phyloP scores from a whole-genome alignment of 2,113 vertebrate species.

The Bos indicus region DNA sequence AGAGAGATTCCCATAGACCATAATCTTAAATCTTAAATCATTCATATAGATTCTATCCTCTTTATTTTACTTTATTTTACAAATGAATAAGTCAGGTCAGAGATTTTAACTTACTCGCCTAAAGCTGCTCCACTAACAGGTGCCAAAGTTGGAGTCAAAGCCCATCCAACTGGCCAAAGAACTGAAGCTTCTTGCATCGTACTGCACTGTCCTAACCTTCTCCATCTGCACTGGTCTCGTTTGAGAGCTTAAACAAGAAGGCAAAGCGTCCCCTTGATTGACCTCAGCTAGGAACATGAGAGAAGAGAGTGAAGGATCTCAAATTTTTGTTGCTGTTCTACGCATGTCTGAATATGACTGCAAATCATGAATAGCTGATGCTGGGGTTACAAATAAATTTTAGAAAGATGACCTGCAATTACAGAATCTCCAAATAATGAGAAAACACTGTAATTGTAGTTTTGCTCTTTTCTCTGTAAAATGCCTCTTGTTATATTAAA shows the following conservation, averaged over 20 bases:
- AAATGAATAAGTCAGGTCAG: background rate
- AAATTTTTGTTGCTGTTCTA: background rate
- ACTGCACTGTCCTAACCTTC: rapidly evolving
- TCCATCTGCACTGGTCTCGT: background rate
- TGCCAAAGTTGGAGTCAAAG: background rate
- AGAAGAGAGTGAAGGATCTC: background rate
- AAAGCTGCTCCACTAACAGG: background rate
- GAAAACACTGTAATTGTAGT: background rate
- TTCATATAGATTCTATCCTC: background rate
- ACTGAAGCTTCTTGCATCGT: rapidly evolving
- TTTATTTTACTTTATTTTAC: background rate
- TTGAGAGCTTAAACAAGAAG: background rate
- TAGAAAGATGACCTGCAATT: background rate
- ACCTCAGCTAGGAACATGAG: background rate
- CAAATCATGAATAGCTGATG: background rate
- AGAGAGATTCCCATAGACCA: background rate
- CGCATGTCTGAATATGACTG: background rate
- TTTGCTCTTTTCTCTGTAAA: slow-evolving; percentile 12
- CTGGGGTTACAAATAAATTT: background rate
- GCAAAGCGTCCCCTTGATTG: background rate
- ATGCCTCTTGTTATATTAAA: background rate
- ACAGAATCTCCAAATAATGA: background rate
- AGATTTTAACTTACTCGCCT: background rate
- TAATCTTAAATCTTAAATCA: background rate
- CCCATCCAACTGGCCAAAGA: background rate